Evolutionary conservation across 2,797 vertebrate genomes (phyloP), one percentile per base, ranked within the genome.

Genomic region (Spinus pinus): DNA sequence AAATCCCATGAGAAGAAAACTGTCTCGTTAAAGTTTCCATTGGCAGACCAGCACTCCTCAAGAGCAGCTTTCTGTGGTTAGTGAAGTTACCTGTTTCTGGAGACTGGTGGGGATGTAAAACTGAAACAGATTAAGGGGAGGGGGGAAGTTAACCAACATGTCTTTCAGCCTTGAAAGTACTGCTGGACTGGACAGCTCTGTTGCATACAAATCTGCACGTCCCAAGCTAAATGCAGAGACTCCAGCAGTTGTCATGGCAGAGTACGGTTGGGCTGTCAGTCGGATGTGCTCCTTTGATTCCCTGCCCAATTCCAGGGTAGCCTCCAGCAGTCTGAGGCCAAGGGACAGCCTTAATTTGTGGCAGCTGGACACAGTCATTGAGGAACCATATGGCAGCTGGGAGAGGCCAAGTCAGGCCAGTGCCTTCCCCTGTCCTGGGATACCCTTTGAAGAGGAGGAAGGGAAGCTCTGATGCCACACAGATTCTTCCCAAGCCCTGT

Each of bases 341-440:
- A 93, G 53, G 81, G 81, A 78, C 79, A 87, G 86, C 35, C 47
- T 50, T 95, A 92, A 97, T 96, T 96, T 95, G 94, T 35, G 87
- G 86, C 92, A 96, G 91, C 92, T 95, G 94, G 81, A 92, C 69
- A 47, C 1, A 7, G 80, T 81, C 72, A 49, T 27, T 22, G 3
- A 93, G 81, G 65, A 60, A 87, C 91, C 89, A 93, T 75, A 81
- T 86, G 91, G 81, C 53, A 81, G 53, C 72, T 69, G 65, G 57
- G 33, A 83, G 75, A 91, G 86, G 92, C 94, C 87, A 93, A 94
- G 64, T 69, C n/a, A 47, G 91, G 81, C 67, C 33, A 20, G 18
- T 31, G 54, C 69, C 81, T 90, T 75, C 24, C 60, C 30, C 54
- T 94, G 90, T 90, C 92, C 94, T 81, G 66, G 58, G 31, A 92